Evolutionary conservation across 1,140 invertebrate species (phyloP).

Genomic region (Dreissena polymorpha): DNA sequence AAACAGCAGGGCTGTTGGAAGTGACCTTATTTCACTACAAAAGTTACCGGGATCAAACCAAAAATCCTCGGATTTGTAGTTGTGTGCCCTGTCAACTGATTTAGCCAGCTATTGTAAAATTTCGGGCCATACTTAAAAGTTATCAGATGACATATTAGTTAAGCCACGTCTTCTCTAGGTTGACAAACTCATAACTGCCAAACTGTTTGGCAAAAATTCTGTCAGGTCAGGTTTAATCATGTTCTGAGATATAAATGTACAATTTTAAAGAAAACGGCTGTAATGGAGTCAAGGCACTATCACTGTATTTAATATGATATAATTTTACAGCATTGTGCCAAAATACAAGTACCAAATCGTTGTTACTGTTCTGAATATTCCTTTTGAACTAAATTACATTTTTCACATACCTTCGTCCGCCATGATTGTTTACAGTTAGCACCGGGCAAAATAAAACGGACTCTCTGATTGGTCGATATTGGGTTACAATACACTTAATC

Average conservation of each 20-base stretch:
- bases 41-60: too few relatives aligned
- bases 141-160: too few relatives aligned
- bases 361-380: neutral
- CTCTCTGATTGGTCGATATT: conserved; percentile 26
- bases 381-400: neutral
- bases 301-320: neutral
- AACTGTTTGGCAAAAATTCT: too few relatives aligned
- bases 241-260: conserved; percentile 5
- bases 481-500: neutral
- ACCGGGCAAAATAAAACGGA: conserved; percentile 37
- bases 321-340: neutral
- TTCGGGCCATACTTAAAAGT: too few relatives aligned
- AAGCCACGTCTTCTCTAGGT: too few relatives aligned
- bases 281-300: neutral
- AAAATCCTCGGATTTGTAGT: too few relatives aligned
- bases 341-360: neutral
- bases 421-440: conserved; percentile 67
- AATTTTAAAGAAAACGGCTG: neutral
- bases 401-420: conserved; percentile 62
- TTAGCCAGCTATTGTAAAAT: neutral
- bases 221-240: neutral
- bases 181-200: too few relatives aligned
- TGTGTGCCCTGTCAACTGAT: neutral
- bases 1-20: too few relatives aligned
- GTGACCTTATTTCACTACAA: too few relatives aligned